phyloP scores from a whole-genome alignment of 2,113 vertebrate genomes.

The Pituophis catenifer region DNA sequence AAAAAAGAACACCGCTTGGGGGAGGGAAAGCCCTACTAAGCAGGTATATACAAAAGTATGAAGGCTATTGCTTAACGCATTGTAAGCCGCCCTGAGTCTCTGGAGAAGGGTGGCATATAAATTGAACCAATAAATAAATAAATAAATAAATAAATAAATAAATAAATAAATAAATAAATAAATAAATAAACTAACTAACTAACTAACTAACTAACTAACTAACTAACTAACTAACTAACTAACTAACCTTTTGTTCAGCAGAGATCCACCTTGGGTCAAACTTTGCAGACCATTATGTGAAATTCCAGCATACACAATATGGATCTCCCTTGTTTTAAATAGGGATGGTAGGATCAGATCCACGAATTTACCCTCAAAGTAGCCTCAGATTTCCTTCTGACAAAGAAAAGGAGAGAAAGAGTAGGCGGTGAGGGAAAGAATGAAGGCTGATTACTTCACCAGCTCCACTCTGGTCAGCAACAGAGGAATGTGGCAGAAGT shows the following conservation, averaged over 20 bases:
- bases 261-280: neutral
- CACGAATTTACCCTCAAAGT: neutral
- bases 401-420: neutral
- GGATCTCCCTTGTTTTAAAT: neutral
- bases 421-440: neutral
- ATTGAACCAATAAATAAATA: no score
- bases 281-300: neutral
- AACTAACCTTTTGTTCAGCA: neutral
- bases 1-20: no score
- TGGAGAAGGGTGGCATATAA: no score
- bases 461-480: slow-evolving; percentile 31
- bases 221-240: no score
- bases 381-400: slow-evolving; percentile 6
- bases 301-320: neutral
- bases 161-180: no score
- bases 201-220: no score
- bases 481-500: slow-evolving; percentile 1
- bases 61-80: no score
- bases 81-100: no score
- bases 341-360: neutral
- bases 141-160: no score
- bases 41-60: no score
- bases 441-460: slow-evolving; percentile 31
- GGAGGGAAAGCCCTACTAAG: no score
- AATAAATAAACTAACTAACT: no score